Base-by-base conservation (phyloP, 2,797 vertebrate species). In the Glyptemys insculpta region DNA sequence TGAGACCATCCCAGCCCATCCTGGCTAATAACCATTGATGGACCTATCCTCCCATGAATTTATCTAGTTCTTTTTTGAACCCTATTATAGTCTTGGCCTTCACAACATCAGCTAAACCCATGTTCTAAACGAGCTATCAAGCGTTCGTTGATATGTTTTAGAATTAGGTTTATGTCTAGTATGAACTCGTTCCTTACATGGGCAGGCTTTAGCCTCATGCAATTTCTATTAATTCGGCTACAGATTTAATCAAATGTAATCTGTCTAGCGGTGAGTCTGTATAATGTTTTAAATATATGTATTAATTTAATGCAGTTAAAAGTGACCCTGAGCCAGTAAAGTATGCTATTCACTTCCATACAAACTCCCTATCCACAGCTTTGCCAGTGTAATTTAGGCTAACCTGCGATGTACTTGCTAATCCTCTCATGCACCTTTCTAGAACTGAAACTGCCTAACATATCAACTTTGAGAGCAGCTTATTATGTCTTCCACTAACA, bases 381-480 rank as follows among this genome's bases (percentile, higher is more conserved):
- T n/a, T 68, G 18, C 12, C 65, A 37, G 15, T 89, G 49, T 52
- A 84, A 82, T 37, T 44, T 5, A 0, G 6, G 54, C 37, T 78
- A 86, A 49, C 47, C 1, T 41, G 72, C 12, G n/a, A 14, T 57
- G 10, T 18, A 11, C 80, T 92, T 81, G 21, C 2, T 59, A 31
- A 53, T 90, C 8, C 54, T 1, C 56, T 90, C 52, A 11, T 52
- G 1, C 72, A n/a, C 6, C 3, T 31, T 3, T 53, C 6, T 83
- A 84, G 59, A 85, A 83, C 27, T 54, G 47, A 89, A 81, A 47
- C 50, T 0, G 2, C 0, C 57, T 72, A 5, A 5, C 9, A 72
- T 81, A 15, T 1, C n/a, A 21, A 0, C 62, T 81, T 87, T 27
- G n/a, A 41, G 12, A 0, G 0, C 86, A 14, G 18, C 5, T 87